These are phyloP conservation scores for Esox masquinongy DNA, from an alignment of 2,797 vertebrate genomes.

Conservation along the genomic window DNA sequence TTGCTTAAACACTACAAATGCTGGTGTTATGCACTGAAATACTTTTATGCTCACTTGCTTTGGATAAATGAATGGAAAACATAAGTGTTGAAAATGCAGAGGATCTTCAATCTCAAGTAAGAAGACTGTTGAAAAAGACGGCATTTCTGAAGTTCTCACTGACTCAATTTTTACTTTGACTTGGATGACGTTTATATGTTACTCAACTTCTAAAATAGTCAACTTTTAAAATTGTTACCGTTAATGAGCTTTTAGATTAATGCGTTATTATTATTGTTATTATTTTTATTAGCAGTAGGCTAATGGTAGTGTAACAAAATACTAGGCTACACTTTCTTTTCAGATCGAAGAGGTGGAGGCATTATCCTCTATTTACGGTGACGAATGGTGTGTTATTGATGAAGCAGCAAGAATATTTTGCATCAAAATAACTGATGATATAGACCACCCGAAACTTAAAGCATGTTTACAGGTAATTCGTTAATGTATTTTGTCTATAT, in stretches of 20 bases:
- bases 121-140: neutral
- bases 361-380: constrained; percentile 92
- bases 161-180: neutral
- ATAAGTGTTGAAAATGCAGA: constrained; percentile 50
- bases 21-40: neutral
- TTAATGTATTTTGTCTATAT: constrained; percentile 3
- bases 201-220: neutral
- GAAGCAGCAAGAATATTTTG: constrained; percentile 91
- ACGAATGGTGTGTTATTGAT: constrained; percentile 95
- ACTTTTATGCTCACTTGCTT: neutral
- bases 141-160: neutral
- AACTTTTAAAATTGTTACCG: neutral
- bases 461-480: constrained; percentile 82
- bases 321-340: constrained; percentile 17
- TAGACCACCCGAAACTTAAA: constrained; percentile 81
- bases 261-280: neutral
- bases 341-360: constrained; percentile 97
- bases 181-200: neutral
- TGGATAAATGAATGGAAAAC: constrained; percentile 51
- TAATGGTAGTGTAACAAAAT: neutral
- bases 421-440: constrained; percentile 84
- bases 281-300: neutral
- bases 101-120: constrained; percentile 78
- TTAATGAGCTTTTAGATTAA: neutral
- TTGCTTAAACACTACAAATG: neutral